These are phyloP conservation scores for Cantharis nigra DNA, from an alignment of 2,888 invertebrate species.

Conservation along the genomic window DNA sequence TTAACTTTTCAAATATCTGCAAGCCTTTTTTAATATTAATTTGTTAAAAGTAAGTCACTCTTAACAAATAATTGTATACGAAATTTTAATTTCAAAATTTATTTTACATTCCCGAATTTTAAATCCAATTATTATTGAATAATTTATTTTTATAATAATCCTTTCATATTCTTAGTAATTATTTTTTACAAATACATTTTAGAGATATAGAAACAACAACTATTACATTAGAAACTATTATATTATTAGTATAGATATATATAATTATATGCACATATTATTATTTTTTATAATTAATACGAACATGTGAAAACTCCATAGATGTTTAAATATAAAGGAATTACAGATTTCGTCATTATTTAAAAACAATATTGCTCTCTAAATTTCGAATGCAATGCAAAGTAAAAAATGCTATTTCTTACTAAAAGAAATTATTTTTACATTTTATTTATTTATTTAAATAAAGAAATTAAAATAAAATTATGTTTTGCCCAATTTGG, in stretches of 20 bases:
- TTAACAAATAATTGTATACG: neutral
- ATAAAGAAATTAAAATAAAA: neutral
- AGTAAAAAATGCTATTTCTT: neutral
- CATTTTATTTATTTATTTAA: neutral
- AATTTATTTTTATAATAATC: neutral
- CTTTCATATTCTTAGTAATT: neutral
- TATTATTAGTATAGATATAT: neutral
- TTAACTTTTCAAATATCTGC: neutral
- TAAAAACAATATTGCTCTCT: neutral
- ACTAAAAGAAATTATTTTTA: neutral
- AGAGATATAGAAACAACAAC: neutral
- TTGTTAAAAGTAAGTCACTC: neutral
- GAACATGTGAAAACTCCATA: neutral
- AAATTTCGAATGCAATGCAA: neutral
- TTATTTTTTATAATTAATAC: neutral
- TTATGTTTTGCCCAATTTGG: neutral
- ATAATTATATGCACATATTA: neutral
- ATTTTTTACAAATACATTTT: neutral
- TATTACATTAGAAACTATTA: neutral
- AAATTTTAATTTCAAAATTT: neutral
- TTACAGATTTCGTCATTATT: too few relatives aligned
- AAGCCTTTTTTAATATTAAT: neutral
- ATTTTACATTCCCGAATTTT: neutral
- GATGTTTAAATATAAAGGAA: neutral
- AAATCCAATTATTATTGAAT: neutral